Evolutionary conservation across 2,888 invertebrate species (phyloP).

Genomic region (Andrena flavipes): DNA sequence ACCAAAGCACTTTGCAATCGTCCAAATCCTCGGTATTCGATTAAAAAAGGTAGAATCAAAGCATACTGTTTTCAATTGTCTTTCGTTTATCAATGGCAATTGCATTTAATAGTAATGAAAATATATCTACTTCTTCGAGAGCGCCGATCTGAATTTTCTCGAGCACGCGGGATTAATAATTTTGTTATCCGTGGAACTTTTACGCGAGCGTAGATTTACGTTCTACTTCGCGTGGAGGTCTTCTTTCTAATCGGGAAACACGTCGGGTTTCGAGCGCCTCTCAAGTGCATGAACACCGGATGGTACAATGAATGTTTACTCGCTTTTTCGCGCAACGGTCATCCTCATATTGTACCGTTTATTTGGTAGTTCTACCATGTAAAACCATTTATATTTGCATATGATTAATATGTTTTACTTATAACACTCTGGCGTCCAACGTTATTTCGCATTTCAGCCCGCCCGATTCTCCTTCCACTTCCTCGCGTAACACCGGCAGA

Average conservation of each 20-base stretch:
- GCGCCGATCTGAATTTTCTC: no score
- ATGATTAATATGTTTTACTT: conserved; percentile 83
- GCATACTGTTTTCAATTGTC: neutral
- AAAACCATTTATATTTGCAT: conserved; percentile 84
- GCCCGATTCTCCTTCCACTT: neutral
- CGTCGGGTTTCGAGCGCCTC: conserved; percentile 34
- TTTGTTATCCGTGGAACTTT: conserved; percentile 1
- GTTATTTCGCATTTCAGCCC: conserved; percentile 29
- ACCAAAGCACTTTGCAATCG: no score
- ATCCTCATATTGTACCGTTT: conserved; percentile 81
- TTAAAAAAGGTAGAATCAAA: neutral
- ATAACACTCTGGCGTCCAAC: conserved; percentile 62
- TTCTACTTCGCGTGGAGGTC: neutral
- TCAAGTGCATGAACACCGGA: conserved; percentile 56
- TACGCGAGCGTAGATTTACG: neutral
- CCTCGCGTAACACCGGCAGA: neutral
- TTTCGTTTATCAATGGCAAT: neutral
- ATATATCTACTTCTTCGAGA: neutral
- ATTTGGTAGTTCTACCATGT: conserved; percentile 82
- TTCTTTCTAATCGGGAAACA: neutral
- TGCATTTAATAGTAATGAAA: neutral
- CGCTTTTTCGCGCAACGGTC: conserved; percentile 74
- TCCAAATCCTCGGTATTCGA: no score
- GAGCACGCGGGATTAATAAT: neutral
- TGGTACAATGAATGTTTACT: conserved; percentile 66